A percentile compares a stretch with the other conserved stretches of the same genome.
phyloP scores from a whole-genome alignment of 2,113 vertebrate species.

The Colius striatus region DNA sequence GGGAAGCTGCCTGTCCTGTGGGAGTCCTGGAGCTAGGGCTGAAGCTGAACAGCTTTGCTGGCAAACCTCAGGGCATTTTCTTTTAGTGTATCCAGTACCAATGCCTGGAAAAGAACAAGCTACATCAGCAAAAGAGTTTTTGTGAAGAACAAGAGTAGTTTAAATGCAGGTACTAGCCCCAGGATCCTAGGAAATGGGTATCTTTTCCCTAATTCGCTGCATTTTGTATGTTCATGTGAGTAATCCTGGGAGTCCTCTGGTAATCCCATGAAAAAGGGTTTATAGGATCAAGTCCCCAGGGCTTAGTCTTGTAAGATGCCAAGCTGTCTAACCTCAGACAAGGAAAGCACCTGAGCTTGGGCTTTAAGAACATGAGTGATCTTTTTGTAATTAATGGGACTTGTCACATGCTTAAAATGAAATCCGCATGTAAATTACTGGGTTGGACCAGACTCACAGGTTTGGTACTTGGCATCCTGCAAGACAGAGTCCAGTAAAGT shows the following conservation, averaged over 20 bases:
- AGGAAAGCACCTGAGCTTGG: conserved; percentile 34
- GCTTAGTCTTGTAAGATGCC: conserved; percentile 40
- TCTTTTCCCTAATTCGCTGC: background rate
- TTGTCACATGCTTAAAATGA: conserved; percentile 37
- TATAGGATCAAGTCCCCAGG: conserved; percentile 44
- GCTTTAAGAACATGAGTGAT: conserved; percentile 10
- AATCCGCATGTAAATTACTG: background rate
- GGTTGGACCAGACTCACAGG: background rate
- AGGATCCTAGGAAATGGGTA: background rate
- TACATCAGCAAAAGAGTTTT: background rate
- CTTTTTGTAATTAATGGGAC: conserved; percentile 28
- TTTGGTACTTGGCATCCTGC: background rate
- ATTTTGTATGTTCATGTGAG: background rate
- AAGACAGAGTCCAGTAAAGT: background rate
- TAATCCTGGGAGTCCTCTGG: conserved; percentile 10
- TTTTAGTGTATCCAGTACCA: background rate
- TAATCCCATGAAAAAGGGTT: conserved; percentile 38
- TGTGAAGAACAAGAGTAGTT: background rate
- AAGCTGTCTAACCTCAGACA: conserved; percentile 18
- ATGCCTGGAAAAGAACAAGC: background rate
- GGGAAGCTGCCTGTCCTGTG: background rate
- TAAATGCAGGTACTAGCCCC: background rate
- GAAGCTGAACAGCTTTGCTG: background rate
- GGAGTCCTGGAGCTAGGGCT: background rate
- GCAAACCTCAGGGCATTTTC: background rate